phyloP scores from a whole-genome alignment of 2,113 vertebrate genomes.

The Hiodon tergisus region DNA sequence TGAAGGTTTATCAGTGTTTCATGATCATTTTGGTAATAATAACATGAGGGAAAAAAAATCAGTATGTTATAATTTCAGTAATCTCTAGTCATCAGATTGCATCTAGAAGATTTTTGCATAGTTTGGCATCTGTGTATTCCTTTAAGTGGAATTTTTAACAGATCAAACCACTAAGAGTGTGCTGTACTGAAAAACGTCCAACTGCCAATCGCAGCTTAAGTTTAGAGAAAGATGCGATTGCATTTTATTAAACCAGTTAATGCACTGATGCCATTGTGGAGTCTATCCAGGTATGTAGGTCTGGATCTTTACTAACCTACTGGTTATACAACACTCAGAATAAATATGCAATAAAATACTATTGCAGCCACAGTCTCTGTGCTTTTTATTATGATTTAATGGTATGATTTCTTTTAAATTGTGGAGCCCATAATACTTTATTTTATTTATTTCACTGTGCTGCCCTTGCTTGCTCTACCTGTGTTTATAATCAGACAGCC shows the following conservation, averaged over 20 bases:
- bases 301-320: neutral
- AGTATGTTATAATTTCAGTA: neutral
- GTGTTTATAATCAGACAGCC: too few species aligned
- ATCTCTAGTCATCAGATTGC: neutral
- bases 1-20: neutral
- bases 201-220: too few species aligned
- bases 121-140: too few species aligned
- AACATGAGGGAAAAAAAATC: neutral
- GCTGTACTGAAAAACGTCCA: too few species aligned
- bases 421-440: neutral
- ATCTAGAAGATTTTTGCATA: neutral
- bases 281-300: neutral
- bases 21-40: neutral
- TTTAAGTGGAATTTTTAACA: too few species aligned
- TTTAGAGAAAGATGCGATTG: too few species aligned
- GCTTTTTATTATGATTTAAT: too few species aligned
- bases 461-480: too few species aligned
- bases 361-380: neutral
- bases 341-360: slow-evolving; percentile 7
- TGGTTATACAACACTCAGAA: neutral
- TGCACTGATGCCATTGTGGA: neutral
- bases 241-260: neutral
- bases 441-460: neutral
- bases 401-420: neutral
- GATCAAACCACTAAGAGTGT: too few species aligned